Percentiles rank a stretch among this genome's conserved stretches.
phyloP scores from a whole-genome alignment of 2,113 vertebrate species.

The Myotis yumanensis region DNA sequence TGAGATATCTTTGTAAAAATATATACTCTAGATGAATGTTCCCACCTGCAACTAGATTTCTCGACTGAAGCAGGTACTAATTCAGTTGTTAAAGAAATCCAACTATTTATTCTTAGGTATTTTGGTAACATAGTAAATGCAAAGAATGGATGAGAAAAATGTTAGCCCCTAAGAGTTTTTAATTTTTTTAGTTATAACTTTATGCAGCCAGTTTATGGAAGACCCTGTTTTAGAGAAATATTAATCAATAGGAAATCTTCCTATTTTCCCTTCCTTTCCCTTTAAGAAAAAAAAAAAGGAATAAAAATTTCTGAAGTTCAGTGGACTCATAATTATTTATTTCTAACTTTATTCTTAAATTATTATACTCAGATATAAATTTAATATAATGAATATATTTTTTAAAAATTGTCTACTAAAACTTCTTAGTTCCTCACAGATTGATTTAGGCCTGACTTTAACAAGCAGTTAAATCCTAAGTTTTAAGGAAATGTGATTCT shows the following conservation, averaged over 20 bases:
- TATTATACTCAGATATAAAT: background rate
- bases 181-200: constrained; percentile 22
- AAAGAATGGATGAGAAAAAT: constrained; percentile 49
- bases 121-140: constrained; percentile 16
- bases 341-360: constrained; percentile 47
- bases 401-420: background rate
- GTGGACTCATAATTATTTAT: constrained; percentile 2
- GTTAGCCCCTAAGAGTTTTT: constrained; percentile 2
- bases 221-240: background rate
- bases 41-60: background rate
- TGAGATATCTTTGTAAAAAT: constrained; percentile 2
- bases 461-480: background rate
- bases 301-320: constrained; percentile 39
- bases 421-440: constrained; percentile 28
- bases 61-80: background rate
- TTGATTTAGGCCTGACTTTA: constrained; percentile 18
- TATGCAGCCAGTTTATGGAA: background rate
- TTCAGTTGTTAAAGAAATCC: constrained; percentile 49
- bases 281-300: background rate
- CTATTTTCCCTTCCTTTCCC: background rate
- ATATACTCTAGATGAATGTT: background rate
- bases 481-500: background rate
- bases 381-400: constrained; percentile 33
- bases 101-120: constrained; percentile 29
- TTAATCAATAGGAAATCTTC: background rate